These are phyloP conservation scores for Microcaecilia unicolor DNA, from an alignment of 2,797 vertebrate genomes.

Conservation along the genomic window DNA sequence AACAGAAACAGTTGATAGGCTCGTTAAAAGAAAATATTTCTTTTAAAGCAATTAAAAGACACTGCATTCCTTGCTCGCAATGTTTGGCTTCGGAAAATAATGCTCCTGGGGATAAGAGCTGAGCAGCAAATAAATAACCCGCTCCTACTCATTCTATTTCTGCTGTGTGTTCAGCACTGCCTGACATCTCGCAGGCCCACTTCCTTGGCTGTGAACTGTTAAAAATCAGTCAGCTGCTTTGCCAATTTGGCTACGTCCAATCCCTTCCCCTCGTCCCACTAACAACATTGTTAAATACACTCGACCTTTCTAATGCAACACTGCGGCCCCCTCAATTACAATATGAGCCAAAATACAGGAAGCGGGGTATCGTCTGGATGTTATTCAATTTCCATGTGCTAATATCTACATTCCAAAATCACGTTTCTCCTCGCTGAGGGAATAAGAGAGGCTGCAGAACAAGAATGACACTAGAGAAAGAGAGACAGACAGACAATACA, in stretches of 20 bases:
- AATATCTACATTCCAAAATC: constrained; percentile 13
- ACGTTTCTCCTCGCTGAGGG: constrained; percentile 22
- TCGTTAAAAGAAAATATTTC: background rate
- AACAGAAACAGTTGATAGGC: background rate
- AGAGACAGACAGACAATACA: too few relatives aligned
- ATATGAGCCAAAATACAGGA: too few relatives aligned
- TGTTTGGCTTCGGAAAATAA: background rate
- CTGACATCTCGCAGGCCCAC: background rate
- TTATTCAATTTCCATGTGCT: constrained; percentile 32
- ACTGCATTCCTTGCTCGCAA: constrained; percentile 1
- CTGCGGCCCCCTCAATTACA: constrained; percentile 13
- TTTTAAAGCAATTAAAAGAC: constrained; percentile 1
- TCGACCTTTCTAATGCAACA: constrained; percentile 12
- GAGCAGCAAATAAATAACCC: constrained; percentile 18
- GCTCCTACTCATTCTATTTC: constrained; percentile 14
- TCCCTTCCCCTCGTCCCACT: constrained; percentile 12
- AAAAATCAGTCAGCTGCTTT: constrained; percentile 14
- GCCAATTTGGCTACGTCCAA: constrained; percentile 27
- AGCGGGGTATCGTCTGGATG: constrained; percentile 31
- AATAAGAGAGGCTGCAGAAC: too few relatives aligned
- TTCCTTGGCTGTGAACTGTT: too few relatives aligned
- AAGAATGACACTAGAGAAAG: too few relatives aligned
- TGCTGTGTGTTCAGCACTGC: constrained; percentile 21
- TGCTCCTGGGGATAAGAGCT: constrained; percentile 20
- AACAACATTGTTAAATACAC: constrained; percentile 28